Percentiles rank a stretch among this genome's conserved stretches.
Evolutionary conservation across 2,797 vertebrate species (phyloP).

Genomic region (Enteromius treurensis): DNA sequence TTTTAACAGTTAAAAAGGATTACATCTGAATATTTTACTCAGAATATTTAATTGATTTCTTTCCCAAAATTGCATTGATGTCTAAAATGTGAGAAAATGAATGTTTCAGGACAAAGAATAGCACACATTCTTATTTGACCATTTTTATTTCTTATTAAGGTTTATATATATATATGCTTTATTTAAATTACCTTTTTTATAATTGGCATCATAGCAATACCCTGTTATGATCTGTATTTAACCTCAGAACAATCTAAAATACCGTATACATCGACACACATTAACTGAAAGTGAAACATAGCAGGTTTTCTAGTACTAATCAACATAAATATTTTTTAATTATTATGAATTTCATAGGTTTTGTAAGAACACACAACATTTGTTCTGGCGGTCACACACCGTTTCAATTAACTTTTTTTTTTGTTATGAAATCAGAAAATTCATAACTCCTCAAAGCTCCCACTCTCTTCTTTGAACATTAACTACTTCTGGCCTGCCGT

Average conservation of each 20-base stretch:
- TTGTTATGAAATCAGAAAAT: not conserved
- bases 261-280: not conserved
- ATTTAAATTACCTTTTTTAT: too few relatives aligned
- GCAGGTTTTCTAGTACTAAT: not conserved
- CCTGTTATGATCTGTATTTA: not conserved
- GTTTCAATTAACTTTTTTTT: too few relatives aligned
- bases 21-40: too few relatives aligned
- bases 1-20: too few relatives aligned
- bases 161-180: too few relatives aligned
- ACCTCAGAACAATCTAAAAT: not conserved
- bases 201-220: too few relatives aligned
- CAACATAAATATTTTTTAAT: not conserved
- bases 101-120: too few relatives aligned
- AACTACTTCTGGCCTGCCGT: not conserved
- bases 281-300: not conserved
- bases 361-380: not conserved
- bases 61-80: not conserved
- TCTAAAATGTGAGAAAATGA: too few relatives aligned
- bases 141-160: too few relatives aligned
- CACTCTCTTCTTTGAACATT: not conserved
- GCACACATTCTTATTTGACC: too few relatives aligned
- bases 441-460: not conserved
- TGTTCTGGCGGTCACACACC: not conserved
- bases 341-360: not conserved
- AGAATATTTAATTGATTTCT: not conserved